phyloP scores from a whole-genome alignment of 1,140 invertebrate species.

The Bombus difficillimus region DNA sequence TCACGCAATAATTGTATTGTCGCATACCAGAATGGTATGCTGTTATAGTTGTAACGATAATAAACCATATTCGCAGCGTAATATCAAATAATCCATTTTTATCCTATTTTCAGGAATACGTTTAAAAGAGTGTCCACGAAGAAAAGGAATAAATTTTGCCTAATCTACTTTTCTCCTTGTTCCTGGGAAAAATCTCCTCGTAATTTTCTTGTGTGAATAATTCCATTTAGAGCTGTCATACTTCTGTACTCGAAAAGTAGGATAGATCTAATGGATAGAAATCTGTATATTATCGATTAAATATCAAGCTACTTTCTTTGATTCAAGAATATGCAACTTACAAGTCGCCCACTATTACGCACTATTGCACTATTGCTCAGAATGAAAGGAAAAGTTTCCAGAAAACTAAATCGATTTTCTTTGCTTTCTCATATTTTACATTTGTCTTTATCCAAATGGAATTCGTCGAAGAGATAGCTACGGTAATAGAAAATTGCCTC shows the following conservation, averaged over 20 bases:
- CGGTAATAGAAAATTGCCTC: background rate
- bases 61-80: conserved; percentile 73
- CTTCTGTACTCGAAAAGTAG: background rate
- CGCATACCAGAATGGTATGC: conserved; percentile 61
- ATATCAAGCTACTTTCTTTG: background rate
- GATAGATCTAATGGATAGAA: background rate
- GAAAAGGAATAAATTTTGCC: background rate
- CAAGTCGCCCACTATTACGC: too few species aligned
- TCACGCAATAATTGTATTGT: conserved; percentile 74
- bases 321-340: background rate
- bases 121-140: background rate
- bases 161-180: too few species aligned
- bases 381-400: background rate
- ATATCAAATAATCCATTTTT: background rate
- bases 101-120: background rate
- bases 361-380: too few species aligned
- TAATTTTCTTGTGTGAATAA: background rate
- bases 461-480: background rate
- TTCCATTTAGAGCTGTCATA: background rate
- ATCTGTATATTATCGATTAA: background rate
- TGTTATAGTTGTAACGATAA: conserved; percentile 70
- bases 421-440: background rate
- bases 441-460: background rate
- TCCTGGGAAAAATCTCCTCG: background rate
- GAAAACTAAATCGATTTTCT: background rate